Conservation (phyloP, 2,888 invertebrate species). For the Melitaea athalia region DNA sequence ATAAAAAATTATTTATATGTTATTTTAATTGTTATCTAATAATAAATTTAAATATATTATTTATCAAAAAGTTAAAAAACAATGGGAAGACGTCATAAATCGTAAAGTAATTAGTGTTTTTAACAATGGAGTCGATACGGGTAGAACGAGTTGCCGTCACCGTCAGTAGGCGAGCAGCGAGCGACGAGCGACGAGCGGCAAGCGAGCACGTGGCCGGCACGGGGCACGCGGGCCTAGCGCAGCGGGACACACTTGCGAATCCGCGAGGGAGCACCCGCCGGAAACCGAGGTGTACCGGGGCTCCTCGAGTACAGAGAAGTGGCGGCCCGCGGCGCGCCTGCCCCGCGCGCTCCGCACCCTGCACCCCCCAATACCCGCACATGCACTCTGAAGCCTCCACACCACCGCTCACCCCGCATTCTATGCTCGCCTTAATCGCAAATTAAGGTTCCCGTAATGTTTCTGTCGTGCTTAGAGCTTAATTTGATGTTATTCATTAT, state of each 20-base stretch:
- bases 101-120: conserved; percentile 64
- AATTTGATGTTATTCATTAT: conserved; percentile 76
- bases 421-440: conserved; percentile 81
- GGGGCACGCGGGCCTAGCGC: conserved; percentile 65
- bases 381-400: conserved; percentile 79
- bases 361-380: conserved; percentile 58
- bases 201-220: conserved; percentile 73
- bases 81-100: conserved; percentile 47
- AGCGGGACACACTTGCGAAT: conserved; percentile 64
- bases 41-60: neutral
- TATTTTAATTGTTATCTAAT: neutral
- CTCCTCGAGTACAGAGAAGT: conserved; percentile 80
- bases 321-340: conserved; percentile 75
- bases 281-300: conserved; percentile 81
- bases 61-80: conserved; percentile 17
- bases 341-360: conserved; percentile 57
- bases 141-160: conserved; percentile 51
- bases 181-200: conserved; percentile 43
- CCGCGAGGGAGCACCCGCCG: conserved; percentile 78
- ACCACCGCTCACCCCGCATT: conserved; percentile 79
- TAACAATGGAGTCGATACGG: conserved; percentile 61
- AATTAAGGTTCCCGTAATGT: conserved; percentile 79
- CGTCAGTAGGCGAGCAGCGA: conserved; percentile 49
- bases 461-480: conserved; percentile 76
- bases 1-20: neutral